Conservation (phyloP, 2,113 vertebrate genomes). For the Hydrolagus affinis region DNA sequence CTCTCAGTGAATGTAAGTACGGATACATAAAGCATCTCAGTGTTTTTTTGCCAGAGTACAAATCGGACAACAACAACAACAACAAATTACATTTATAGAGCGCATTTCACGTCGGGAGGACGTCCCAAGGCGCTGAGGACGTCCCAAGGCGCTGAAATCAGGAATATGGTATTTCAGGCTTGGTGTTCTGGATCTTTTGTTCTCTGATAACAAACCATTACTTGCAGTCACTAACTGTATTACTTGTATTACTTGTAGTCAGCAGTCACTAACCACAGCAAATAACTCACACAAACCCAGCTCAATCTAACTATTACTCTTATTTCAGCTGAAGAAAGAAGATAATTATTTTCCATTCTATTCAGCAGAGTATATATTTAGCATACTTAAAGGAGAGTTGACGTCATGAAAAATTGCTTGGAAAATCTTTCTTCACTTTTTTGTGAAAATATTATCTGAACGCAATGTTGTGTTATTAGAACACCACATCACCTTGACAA, state of each 20-base stretch:
- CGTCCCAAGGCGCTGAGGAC: too few species aligned
- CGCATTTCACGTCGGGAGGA: too few species aligned
- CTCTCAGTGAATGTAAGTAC: neutral
- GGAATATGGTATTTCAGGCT: neutral
- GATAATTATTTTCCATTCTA: neutral
- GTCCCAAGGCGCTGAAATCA: too few species aligned
- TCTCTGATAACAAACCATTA: conserved; percentile 7
- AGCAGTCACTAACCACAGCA: neutral
- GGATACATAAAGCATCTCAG: neutral
- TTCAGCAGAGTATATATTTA: neutral
- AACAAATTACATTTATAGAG: too few species aligned
- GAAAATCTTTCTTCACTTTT: too few species aligned
- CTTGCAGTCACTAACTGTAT: too few species aligned
- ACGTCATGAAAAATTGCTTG: neutral
- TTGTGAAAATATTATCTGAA: too few species aligned
- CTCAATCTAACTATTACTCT: neutral
- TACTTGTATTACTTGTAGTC: too few species aligned
- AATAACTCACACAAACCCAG: neutral
- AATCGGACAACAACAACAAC: too few species aligned
- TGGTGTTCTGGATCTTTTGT: conserved; percentile 5
- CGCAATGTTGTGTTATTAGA: too few species aligned
- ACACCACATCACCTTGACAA: too few species aligned
- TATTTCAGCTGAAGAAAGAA: neutral
- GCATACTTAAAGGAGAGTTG: neutral
- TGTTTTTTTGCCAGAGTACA: conserved; percentile 1